Conservation (phyloP, 2,113 vertebrate genomes). For the Gymnocephalus cernua region DNA sequence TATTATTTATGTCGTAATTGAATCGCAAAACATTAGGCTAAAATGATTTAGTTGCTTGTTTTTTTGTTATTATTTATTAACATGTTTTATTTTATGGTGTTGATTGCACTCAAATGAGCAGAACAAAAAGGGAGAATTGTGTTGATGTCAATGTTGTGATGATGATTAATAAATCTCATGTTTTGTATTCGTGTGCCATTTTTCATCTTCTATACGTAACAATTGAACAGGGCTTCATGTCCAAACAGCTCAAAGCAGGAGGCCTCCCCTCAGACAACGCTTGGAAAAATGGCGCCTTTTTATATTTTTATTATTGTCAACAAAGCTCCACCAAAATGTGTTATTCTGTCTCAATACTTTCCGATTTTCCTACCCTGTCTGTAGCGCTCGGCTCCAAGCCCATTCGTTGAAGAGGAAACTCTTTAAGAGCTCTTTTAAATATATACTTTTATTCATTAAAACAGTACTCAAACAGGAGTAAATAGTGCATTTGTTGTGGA, state of each 20-base stretch:
- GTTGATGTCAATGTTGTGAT: constrained; percentile 72
- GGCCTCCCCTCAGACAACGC: too few species aligned
- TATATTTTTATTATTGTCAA: not conserved
- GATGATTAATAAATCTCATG: constrained; percentile 79
- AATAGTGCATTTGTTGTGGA: not conserved
- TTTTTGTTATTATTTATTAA: constrained; percentile 81
- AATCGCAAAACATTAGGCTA: constrained; percentile 16
- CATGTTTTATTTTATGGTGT: constrained; percentile 73
- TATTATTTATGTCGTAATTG: constrained; percentile 49
- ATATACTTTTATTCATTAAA: not conserved
- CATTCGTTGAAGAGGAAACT: not conserved
- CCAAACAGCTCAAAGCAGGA: not conserved
- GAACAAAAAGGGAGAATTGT: constrained; percentile 81
- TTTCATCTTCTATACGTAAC: not conserved
- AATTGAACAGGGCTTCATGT: not conserved
- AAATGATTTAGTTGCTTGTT: constrained; percentile 70
- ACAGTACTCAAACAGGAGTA: not conserved
- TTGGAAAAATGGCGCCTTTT: too few species aligned
- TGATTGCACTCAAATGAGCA: constrained; percentile 74
- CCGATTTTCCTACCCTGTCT: not conserved
- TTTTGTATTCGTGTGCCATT: constrained; percentile 65
- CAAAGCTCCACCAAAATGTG: not conserved
- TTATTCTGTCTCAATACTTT: not conserved
- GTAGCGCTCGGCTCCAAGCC: not conserved
- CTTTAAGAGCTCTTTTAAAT: not conserved